Conservation (phyloP, 2,797 vertebrate genomes). For the Myiotriccus ornatus region DNA sequence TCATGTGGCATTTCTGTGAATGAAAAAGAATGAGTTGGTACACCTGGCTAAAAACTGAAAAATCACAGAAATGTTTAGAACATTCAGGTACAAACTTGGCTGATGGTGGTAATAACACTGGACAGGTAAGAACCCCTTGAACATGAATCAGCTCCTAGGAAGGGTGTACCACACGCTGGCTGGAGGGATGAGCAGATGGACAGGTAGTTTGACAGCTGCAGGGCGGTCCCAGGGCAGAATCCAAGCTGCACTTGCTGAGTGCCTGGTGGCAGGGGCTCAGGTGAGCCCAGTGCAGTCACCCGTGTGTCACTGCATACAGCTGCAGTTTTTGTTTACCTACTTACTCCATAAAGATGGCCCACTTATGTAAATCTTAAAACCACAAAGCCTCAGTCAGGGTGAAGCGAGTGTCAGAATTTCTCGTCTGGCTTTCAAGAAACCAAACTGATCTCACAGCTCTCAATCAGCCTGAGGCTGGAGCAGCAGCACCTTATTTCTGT, state of each 20-base stretch:
- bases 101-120: no score
- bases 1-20: background rate
- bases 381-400: no score
- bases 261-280: background rate
- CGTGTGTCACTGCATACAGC: no score
- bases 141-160: no score
- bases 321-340: no score
- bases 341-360: no score
- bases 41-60: background rate
- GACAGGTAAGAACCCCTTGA: no score
- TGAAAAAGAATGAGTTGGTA: background rate
- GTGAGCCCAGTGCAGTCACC: background rate
- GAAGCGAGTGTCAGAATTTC: no score
- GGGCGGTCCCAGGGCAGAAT: background rate
- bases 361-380: no score
- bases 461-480: background rate
- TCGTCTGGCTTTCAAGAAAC: no score
- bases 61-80: background rate
- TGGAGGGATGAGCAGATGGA: background rate
- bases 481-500: background rate
- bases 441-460: background rate
- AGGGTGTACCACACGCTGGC: no score
- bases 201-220: background rate
- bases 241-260: background rate
- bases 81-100: background rate